phyloP scores from a whole-genome alignment of 2,888 invertebrate species.

The Coelogynopora nodosa region DNA sequence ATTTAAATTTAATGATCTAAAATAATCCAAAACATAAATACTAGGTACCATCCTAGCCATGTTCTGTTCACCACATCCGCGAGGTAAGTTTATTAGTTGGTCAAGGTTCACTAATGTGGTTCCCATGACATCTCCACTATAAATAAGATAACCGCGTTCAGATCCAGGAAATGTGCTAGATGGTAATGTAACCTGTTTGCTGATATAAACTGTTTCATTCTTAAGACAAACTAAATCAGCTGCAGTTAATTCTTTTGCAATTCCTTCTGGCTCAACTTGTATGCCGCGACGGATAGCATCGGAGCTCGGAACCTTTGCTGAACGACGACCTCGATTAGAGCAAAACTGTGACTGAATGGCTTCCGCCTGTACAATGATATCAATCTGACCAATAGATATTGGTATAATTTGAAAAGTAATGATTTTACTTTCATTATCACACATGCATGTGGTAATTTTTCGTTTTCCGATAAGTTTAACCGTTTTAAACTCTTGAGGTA shows the following conservation, averaged over 20 bases:
- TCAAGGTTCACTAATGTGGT: slow-evolving; percentile 17
- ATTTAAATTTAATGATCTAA: not conserved
- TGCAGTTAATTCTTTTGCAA: not conserved
- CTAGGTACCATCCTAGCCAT: slow-evolving; percentile 29
- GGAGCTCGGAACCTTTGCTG: not conserved
- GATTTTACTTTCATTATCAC: not conserved
- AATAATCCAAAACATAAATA: slow-evolving; percentile 33
- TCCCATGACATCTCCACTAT: slow-evolving; percentile 26
- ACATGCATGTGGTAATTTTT: not conserved
- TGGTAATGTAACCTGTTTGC: not conserved
- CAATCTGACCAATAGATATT: not conserved
- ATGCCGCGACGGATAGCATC: not conserved
- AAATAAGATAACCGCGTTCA: not conserved
- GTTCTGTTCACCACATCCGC: slow-evolving; percentile 37
- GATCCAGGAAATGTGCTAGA: not conserved
- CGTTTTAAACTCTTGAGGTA: not conserved
- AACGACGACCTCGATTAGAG: slow-evolving; percentile 3
- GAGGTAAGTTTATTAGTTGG: not conserved
- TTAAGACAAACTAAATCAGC: slow-evolving; percentile 19
- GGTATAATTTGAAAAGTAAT: slow-evolving; percentile 4
- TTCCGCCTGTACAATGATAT: slow-evolving; percentile 1
- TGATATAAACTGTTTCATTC: not conserved
- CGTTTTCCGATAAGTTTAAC: not conserved
- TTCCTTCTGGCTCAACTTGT: slow-evolving; percentile 11
- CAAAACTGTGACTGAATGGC: not conserved